Percentiles rank a stretch among this genome's conserved stretches.
Conservation (phyloP, 92 coral and sea anemone genomes). For the Epizoanthus fatuus region DNA sequence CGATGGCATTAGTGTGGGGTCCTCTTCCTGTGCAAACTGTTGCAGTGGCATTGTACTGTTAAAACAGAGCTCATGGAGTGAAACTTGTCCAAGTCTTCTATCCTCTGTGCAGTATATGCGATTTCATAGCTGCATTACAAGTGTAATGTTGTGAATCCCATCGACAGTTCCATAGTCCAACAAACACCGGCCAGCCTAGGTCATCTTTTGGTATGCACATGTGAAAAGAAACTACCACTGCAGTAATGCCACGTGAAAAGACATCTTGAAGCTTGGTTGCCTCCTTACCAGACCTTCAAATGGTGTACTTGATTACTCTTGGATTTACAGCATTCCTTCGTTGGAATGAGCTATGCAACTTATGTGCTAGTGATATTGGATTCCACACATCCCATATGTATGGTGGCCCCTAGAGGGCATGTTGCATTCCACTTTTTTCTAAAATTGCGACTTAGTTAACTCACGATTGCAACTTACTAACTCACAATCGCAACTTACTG, state of each 20-base stretch:
- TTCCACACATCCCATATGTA: slow-evolving; percentile 42
- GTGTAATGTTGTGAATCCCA: slow-evolving; percentile 25
- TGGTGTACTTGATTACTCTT: slow-evolving; percentile 46
- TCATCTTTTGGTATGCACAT: slow-evolving; percentile 47
- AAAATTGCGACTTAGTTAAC: no score
- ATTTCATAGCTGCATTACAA: slow-evolving; percentile 51
- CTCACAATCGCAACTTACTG: no score
- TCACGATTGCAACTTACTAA: no score
- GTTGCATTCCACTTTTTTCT: no score
- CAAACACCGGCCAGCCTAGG: slow-evolving; percentile 47
- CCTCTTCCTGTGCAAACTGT: slow-evolving; percentile 29
- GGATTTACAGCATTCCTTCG: slow-evolving; percentile 40
- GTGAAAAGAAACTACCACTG: slow-evolving; percentile 46
- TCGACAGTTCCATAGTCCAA: background rate
- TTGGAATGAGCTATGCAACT: slow-evolving; percentile 12
- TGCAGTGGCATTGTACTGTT: slow-evolving; percentile 44
- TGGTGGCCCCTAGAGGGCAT: no score
- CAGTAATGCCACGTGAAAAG: slow-evolving; percentile 41
- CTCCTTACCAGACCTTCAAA: slow-evolving; percentile 48
- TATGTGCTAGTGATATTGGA: slow-evolving; percentile 24
- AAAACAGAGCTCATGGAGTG: slow-evolving; percentile 37
- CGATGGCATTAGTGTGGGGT: background rate
- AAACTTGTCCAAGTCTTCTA: slow-evolving; percentile 43
- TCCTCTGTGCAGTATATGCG: slow-evolving; percentile 50
- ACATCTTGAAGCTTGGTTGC: slow-evolving; percentile 44